Conservation (phyloP, 2,797 vertebrate genomes). For the Pipistrellus kuhlii region DNA sequence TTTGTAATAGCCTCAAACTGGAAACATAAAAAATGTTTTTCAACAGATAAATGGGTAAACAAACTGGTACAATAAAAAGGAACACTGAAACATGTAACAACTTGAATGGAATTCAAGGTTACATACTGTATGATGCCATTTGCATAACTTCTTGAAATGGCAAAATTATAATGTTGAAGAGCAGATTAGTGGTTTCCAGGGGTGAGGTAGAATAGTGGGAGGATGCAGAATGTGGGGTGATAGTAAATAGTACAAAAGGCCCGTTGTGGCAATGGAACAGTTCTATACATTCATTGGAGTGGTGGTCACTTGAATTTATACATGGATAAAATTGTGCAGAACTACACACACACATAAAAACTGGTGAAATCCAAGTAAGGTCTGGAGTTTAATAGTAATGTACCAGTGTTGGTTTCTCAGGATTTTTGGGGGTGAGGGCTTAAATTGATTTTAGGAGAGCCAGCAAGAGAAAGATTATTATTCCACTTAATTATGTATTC, state of each 20-base stretch:
- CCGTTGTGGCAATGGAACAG: not conserved
- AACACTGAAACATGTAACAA: not conserved
- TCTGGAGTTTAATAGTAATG: not conserved
- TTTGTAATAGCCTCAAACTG: constrained; percentile 21
- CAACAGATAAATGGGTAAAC: not conserved
- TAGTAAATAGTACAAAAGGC: not conserved
- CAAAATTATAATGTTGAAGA: not conserved
- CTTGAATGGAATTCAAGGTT: not conserved
- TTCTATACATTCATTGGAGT: not conserved
- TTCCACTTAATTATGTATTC: not conserved
- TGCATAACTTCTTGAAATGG: constrained; percentile 33
- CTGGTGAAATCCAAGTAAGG: constrained; percentile 3
- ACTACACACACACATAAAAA: not conserved
- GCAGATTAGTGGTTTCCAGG: not conserved
- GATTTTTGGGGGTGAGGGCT: not conserved
- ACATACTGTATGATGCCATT: not conserved
- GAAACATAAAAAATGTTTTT: constrained; percentile 19
- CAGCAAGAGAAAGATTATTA: not conserved
- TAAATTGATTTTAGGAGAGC: not conserved
- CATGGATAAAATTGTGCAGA: not conserved
- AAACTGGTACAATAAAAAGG: not conserved
- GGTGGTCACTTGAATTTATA: not conserved
- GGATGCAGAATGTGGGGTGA: not conserved
- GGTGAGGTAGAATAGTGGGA: not conserved
- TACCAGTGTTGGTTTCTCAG: not conserved